Evolutionary conservation across 1,140 invertebrate genomes (phyloP), one percentile per base, ranked within the genome.

Genomic region (Lordiphosa collinella): DNA sequence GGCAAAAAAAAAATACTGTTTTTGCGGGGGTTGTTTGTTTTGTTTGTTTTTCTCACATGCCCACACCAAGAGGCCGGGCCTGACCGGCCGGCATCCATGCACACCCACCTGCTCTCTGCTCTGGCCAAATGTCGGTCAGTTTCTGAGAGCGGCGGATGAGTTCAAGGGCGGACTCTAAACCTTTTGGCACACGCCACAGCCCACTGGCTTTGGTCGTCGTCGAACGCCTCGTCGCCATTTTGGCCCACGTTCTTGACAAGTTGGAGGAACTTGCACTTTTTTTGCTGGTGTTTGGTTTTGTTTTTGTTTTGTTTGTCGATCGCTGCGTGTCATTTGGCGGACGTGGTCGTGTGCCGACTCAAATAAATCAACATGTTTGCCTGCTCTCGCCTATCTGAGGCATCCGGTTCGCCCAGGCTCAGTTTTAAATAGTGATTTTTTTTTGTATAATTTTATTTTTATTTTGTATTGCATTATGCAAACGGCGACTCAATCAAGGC

Each of bases 341-440:
- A 36, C 43, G 48, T 73, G 69, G 74, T 74, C 75, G 76, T 75
- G 75, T 71, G 71, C 76, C 75, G 75, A 34, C 75, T 58, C 71
- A 59, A 80, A 80, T 80, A 82, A 80, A 80, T 79, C 75, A 80
- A 60, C 70, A 62, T 62, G 64, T 64, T 62, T 36, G 41, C 41
- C 29, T 47, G 13, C 29, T 25, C 46, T 50, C 48, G 64, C 50
- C 68, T 71, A 76, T 82, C 78, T 54, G 22, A 54, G 65, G 76
- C 76, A 80, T 80, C 76, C 76, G 76, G 76, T 80, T 80, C 76
- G 76, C 76, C 76, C 61, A 75, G 53, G 71, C 54, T 59, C 48
- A 34, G 55, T 65, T 65, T 25, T 53, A n/a, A 54, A 53, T 52
- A 64, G 34, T 12, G 32, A n/a, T n/a, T 52, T 44, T 37, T 37